These are phyloP conservation scores for Candoia aspera DNA, from an alignment of 2,113 vertebrate species.

Conservation along the genomic window DNA sequence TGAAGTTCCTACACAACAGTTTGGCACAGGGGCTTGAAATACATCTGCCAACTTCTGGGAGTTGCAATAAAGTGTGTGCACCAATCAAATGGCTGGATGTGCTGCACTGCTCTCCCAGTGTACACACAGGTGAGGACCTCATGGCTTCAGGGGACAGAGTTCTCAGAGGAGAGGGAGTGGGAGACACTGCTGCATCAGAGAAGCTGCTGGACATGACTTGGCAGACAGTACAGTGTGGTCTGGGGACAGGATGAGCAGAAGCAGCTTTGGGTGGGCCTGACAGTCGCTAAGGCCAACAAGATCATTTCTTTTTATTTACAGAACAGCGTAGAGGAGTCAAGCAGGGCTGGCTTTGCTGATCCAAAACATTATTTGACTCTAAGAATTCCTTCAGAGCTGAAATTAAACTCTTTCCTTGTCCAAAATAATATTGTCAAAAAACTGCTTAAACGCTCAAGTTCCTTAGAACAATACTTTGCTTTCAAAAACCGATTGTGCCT, in stretches of 20 bases:
- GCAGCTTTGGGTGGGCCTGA: background rate
- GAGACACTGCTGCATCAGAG: background rate
- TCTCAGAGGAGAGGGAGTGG: background rate
- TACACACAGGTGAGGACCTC: background rate
- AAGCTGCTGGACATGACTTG: background rate
- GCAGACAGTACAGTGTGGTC: background rate
- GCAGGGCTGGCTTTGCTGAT: background rate
- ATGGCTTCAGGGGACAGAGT: background rate
- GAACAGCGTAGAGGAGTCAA: background rate
- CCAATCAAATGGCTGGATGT: background rate
- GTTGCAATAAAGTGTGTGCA: background rate
- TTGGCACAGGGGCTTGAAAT: background rate
- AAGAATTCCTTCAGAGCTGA: background rate
- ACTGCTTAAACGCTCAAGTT: background rate
- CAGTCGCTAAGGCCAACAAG: background rate
- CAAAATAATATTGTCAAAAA: background rate
- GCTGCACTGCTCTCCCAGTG: background rate
- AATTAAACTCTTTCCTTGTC: background rate
- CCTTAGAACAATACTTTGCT: background rate
- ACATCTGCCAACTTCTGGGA: background rate
- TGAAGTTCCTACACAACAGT: background rate
- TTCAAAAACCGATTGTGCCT: background rate
- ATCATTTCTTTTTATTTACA: background rate
- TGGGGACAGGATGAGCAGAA: background rate
- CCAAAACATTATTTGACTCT: background rate